Conservation (phyloP, 1,140 invertebrate genomes). For the Ganaspis sp. region DNA sequence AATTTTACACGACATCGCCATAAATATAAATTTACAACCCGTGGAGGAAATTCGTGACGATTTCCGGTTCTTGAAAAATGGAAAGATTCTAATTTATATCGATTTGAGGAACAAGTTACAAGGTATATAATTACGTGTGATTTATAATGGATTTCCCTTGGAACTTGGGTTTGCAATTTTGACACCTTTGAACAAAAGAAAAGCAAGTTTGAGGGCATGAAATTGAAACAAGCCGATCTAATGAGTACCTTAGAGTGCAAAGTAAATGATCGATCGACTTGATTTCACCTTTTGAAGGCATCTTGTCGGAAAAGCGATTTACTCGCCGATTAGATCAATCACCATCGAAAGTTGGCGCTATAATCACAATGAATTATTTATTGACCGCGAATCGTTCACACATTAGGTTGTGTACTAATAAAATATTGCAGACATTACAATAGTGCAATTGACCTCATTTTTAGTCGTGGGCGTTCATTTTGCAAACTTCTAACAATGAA, state of each 20-base stretch:
- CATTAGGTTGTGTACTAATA: neutral
- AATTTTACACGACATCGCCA: too few species aligned
- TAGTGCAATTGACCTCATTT: neutral
- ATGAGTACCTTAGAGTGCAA: conserved; percentile 17
- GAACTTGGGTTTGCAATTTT: neutral
- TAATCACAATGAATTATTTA: conserved; percentile 11
- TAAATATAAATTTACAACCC: too few species aligned
- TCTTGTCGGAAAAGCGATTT: conserved; percentile 30
- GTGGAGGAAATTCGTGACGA: neutral
- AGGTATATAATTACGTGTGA: neutral
- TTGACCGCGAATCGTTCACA: conserved; percentile 18
- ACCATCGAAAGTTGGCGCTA: neutral
- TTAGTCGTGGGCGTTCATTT: neutral
- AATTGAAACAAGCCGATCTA: conserved; percentile 11
- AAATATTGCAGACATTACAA: conserved; percentile 19
- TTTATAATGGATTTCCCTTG: neutral
- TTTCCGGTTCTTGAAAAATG: neutral
- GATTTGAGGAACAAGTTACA: neutral
- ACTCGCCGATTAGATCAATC: conserved; percentile 4
- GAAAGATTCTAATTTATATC: neutral
- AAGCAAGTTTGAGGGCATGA: conserved; percentile 6
- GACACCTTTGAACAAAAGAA: conserved; percentile 26
- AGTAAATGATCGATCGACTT: conserved; percentile 12
- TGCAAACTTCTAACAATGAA: neutral
- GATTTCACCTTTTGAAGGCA: conserved; percentile 17